Evolutionary conservation across 2,797 vertebrate species (phyloP).

Genomic region (Babyrousa celebensis): DNA sequence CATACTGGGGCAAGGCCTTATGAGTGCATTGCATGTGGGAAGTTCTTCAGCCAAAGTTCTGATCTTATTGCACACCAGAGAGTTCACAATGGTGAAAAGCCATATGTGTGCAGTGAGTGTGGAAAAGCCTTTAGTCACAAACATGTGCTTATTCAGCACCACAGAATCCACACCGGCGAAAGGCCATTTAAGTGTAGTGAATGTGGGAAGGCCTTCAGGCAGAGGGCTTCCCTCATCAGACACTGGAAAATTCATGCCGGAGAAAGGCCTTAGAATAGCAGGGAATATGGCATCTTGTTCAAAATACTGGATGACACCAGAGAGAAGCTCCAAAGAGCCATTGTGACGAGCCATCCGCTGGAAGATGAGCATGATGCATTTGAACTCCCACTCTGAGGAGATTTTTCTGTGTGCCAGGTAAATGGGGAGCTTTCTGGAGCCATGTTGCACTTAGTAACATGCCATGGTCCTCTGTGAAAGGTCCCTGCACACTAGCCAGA

Average conservation of each 20-base stretch:
- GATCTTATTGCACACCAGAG: constrained; percentile 87
- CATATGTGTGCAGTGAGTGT: constrained; percentile 76
- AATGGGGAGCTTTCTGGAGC: background rate
- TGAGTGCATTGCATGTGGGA: constrained; percentile 81
- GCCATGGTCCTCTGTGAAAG: background rate
- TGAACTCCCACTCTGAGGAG: background rate
- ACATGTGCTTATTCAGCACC: constrained; percentile 71
- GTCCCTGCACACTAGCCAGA: background rate
- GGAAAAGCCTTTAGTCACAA: constrained; percentile 80
- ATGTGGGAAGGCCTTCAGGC: constrained; percentile 76
- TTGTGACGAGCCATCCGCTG: background rate
- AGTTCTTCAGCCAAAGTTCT: constrained; percentile 85
- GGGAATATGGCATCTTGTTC: background rate
- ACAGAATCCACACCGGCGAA: constrained; percentile 76
- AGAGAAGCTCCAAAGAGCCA: background rate
- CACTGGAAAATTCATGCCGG: constrained; percentile 75
- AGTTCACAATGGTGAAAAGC: constrained; percentile 86
- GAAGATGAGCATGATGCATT: background rate
- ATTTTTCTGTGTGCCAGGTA: background rate
- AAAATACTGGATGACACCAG: background rate
- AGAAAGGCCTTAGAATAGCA: constrained; percentile 14
- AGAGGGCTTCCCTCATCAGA: constrained; percentile 79
- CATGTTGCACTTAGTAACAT: background rate
- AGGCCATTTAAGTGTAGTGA: constrained; percentile 70
- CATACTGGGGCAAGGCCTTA: constrained; percentile 82